A percentile compares a stretch with the other conserved stretches of the same genome.
Conservation (phyloP, 2,888 invertebrate genomes). For the Platycnemis pennipes region DNA sequence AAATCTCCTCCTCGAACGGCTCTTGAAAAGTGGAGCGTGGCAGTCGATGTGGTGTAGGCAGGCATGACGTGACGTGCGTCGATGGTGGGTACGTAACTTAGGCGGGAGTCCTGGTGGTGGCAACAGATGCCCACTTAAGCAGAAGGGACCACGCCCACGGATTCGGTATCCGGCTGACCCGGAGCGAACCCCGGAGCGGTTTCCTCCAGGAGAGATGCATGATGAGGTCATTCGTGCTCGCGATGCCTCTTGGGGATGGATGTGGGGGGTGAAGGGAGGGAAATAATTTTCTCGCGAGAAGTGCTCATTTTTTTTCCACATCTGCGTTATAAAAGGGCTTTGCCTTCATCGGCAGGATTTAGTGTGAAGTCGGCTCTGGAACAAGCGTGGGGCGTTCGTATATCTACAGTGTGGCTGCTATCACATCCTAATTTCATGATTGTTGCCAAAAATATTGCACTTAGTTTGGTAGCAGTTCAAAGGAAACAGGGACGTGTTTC, state of each 20-base stretch:
- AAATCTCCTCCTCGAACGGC: neutral
- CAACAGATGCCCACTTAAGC: neutral
- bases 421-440: too few relatives aligned
- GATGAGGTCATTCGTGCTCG: neutral
- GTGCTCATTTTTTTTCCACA: neutral
- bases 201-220: neutral
- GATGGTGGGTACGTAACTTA: neutral
- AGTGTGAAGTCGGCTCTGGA: neutral
- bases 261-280: neutral
- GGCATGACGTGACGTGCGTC: neutral
- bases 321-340: neutral
- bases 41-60: neutral
- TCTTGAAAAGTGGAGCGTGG: neutral
- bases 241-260: neutral
- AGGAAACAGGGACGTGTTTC: too few relatives aligned
- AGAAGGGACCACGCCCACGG: neutral
- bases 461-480: too few relatives aligned
- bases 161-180: neutral
- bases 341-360: neutral
- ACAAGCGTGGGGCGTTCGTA: too few relatives aligned
- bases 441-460: too few relatives aligned
- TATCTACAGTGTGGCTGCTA: too few relatives aligned
- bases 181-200: neutral
- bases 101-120: neutral
- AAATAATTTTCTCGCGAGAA: neutral